Base-by-base conservation (phyloP, 2,888 invertebrate genomes). In the Cremastinae sp. region DNA sequence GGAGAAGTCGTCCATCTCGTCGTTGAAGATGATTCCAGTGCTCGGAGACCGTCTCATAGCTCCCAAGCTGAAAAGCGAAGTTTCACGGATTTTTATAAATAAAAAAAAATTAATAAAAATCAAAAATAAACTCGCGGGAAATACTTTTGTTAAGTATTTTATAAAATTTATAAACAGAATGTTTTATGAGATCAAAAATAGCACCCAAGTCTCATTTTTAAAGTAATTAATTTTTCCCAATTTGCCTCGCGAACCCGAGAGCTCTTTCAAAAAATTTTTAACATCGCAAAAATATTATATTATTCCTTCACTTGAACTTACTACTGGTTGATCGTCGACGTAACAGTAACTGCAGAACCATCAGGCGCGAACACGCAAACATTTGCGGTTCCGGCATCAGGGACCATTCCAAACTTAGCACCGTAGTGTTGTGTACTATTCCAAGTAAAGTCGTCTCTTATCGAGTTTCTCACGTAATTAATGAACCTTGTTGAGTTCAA, bases 1-100 rank as follows among this genome's bases (percentile, higher is more conserved):
- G 0, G 96, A 95, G 90, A 98, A 98, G 87, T 98, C 98, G 82
- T 97, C 96, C 96, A 99, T 98, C 77, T 96, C 96, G 87, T 97
- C 95, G 90, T 98, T 99, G 89, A 97, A 94, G 7, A 98, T 91
- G 12, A 99, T 95, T 0, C 98, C 98, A 0, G 97, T 96, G 65
- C 93, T 93, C 20, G 90, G 90, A 0, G 97, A 96, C 2, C 95
- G 92, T 76, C 95, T 92, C 68, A 95, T 94, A 1, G 96, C 94
- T 1, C 98, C 98, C 88, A 95, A 96, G 9, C 87, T 87, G 22
- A 37, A 70, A n/a, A n/a, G n/a, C n/a, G n/a, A n/a, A n/a, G n/a
- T n/a, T n/a, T n/a, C n/a, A n/a, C n/a, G n/a, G n/a, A n/a, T n/a
- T n/a, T n/a, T n/a, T n/a, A n/a, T n/a, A n/a, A n/a, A n/a, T n/a